These are phyloP conservation scores for Drosophila mettleri DNA, from an alignment of 2,888 invertebrate species.

Conservation along the genomic window DNA sequence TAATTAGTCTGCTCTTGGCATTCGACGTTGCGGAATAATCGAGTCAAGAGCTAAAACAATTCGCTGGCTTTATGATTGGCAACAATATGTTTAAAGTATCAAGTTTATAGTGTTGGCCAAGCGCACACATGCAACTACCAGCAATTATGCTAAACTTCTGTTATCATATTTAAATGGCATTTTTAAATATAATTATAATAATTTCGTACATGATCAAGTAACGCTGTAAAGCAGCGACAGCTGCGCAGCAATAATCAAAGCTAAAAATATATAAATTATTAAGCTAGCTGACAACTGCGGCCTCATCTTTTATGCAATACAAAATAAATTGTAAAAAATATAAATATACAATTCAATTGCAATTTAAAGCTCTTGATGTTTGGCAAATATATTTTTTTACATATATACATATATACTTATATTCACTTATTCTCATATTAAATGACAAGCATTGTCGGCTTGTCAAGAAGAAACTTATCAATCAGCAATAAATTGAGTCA, in stretches of 20 bases:
- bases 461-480: slow-evolving; percentile 33
- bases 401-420: not conserved
- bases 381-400: not conserved
- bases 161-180: not conserved
- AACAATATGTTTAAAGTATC: slow-evolving; percentile 11
- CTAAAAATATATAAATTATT: slow-evolving; percentile 1
- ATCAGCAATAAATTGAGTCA: slow-evolving; percentile 47
- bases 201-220: not conserved
- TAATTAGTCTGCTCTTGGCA: slow-evolving; percentile 40
- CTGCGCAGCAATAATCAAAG: not conserved
- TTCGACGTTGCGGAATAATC: slow-evolving; percentile 9
- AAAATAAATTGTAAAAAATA: not conserved
- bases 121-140: not conserved
- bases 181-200: not conserved
- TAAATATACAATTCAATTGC: not conserved
- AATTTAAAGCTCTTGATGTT: not conserved
- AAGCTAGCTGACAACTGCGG: not conserved
- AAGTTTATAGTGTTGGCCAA: not conserved
- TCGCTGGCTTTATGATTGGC: not conserved
- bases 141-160: slow-evolving; percentile 2
- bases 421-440: not conserved
- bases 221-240: not conserved
- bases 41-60: slow-evolving; percentile 1
- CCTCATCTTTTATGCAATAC: not conserved
- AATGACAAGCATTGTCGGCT: slow-evolving; percentile 4